Conservation (phyloP, 2,797 vertebrate genomes). For the Cossypha caffra region DNA sequence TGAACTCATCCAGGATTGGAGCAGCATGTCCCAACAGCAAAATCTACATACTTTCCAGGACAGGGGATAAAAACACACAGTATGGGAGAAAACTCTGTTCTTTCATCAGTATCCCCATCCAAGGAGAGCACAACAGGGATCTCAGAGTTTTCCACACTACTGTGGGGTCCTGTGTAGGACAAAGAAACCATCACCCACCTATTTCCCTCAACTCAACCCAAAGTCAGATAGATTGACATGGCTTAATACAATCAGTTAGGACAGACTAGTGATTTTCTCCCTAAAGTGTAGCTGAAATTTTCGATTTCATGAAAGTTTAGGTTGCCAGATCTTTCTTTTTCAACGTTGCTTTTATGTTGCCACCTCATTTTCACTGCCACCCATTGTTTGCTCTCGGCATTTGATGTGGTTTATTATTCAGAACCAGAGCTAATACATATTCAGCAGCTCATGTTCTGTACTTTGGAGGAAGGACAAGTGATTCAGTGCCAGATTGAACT, state of each 20-base stretch:
- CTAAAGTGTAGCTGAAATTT: background rate
- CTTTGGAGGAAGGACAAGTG: conserved; percentile 49
- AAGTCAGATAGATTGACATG: background rate
- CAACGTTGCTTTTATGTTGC: conserved; percentile 28
- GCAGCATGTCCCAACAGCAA: background rate
- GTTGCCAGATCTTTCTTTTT: conserved; percentile 27
- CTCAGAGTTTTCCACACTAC: background rate
- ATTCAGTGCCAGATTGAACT: background rate
- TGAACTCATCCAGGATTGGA: background rate
- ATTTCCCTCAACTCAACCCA: background rate
- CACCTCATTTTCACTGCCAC: conserved; percentile 51
- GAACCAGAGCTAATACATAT: conserved; percentile 58
- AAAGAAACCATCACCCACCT: background rate
- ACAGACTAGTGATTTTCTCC: background rate
- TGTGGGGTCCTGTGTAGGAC: background rate
- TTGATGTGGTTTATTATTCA: conserved; percentile 60
- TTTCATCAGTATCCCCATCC: background rate
- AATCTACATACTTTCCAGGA: background rate
- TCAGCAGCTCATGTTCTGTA: conserved; percentile 28
- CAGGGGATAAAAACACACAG: background rate
- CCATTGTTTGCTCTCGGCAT: conserved; percentile 49
- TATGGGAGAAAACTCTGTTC: background rate
- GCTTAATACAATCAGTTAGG: background rate
- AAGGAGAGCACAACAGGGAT: background rate
- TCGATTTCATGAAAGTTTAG: background rate